Evolutionary conservation across 2,797 vertebrate genomes (phyloP), one percentile per base, ranked within the genome.

Genomic region (Oceanodroma leucorhoa): DNA sequence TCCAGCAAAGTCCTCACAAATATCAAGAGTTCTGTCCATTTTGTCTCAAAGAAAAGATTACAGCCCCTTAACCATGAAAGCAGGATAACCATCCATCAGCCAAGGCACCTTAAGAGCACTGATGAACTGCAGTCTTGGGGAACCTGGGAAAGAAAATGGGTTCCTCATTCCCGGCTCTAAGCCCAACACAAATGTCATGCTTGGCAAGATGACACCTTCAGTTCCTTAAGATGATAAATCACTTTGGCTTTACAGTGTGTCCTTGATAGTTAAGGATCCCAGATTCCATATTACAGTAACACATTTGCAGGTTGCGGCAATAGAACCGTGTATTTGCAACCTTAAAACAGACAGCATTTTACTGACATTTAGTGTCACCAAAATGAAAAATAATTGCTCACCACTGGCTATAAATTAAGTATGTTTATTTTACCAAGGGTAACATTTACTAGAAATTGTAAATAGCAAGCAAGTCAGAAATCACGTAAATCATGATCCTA

Each of bases 401-500:
- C 61, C 84, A 90, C 27, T 53, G 46, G 57, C 87, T 83, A 92
- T 93, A 96, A 97, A 96, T 96, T 96, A 97, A 89, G 87, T 83
- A 94, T 79, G 87, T 94, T 97, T 97, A 96, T 96, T 96, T 96
- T 89, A 82, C 88, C 90, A 96, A 76, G 83, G 95, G 91, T 96
- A 97, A 94, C 85, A 81, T 93, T 97, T 97, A 96, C 94, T 88
- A 95, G 88, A 96, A 93, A 79, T 87, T 87, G 53, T 94, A 97
- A 97, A 97, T 81, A 97, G 84, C 66, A 77, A 80, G 82, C 86
- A 96, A 97, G 88, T 92, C 95, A 96, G 58, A 97, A 98, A 96
- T 96, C 93, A 97, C 20, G 40, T 95, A 97, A 97, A 96, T 97
- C 69, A 85, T 87, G 87, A 97, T 91, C 93, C 80, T 77, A 95